Percentiles rank a stretch among this genome's conserved stretches.
Evolutionary conservation across 1,140 invertebrate genomes (phyloP).

Genomic region (Macrosteles quadrilineatus): DNA sequence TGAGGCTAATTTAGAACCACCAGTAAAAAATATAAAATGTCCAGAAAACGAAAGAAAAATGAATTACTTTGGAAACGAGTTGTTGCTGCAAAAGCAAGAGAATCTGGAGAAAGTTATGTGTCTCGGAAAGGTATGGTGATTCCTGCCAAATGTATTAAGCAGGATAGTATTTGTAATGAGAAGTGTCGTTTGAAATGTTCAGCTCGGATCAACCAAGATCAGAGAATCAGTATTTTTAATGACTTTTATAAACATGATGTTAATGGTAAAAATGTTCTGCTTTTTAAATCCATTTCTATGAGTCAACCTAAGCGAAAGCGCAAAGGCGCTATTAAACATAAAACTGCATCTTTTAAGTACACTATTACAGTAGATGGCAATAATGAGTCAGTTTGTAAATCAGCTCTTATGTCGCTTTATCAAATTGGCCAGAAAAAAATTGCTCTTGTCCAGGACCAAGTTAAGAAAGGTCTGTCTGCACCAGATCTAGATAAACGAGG

Average conservation of each 20-base stretch:
- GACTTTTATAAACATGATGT: neutral
- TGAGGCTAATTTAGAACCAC: neutral
- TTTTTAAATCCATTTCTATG: neutral
- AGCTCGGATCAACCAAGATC: neutral
- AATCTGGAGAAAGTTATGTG: no score
- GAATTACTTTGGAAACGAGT: no score
- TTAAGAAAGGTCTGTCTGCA: slow-evolving; percentile 25
- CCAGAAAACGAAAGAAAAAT: no score
- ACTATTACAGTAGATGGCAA: slow-evolving; percentile 3
- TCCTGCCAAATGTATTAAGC: no score
- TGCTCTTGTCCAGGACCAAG: slow-evolving; percentile 31
- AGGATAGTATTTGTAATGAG: neutral
- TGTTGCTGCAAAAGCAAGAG: no score
- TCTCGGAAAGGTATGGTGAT: no score
- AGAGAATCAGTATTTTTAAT: neutral
- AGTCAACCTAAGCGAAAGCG: neutral
- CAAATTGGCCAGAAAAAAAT: slow-evolving; percentile 33
- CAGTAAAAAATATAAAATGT: no score
- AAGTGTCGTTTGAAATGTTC: slow-evolving; percentile 29
- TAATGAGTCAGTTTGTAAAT: slow-evolving; percentile 26
- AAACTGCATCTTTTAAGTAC: slow-evolving; percentile 24
- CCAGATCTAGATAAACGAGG: slow-evolving; percentile 25
- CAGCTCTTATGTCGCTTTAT: slow-evolving; percentile 32
- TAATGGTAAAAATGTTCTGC: slow-evolving; percentile 20
- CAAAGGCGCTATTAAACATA: slow-evolving; percentile 24